A percentile compares a stretch with the other conserved stretches of the same genome.
phyloP scores from a whole-genome alignment of 2,797 vertebrate genomes.

The Fistularia commersonii region DNA sequence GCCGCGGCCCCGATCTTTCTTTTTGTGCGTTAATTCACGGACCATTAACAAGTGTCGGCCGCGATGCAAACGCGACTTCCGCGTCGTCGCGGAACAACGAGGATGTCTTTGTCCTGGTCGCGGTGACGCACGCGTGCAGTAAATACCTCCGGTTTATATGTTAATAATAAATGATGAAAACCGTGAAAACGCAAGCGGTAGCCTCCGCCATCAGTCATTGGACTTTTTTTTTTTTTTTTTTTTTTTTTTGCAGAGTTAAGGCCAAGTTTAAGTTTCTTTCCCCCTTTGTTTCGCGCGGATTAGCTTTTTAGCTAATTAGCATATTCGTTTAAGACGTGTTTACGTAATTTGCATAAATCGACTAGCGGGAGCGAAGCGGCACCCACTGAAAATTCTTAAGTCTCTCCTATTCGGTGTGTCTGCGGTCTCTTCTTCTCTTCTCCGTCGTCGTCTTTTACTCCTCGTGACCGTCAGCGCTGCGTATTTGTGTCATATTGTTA shows the following conservation, averaged over 20 bases:
- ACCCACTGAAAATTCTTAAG: not conserved
- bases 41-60: too few relatives aligned
- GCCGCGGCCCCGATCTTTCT: not conserved
- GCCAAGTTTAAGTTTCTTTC: constrained; percentile 8
- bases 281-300: constrained; percentile 14
- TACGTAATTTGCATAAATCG: constrained; percentile 39
- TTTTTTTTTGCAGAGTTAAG: too few relatives aligned
- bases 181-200: too few relatives aligned
- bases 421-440: not conserved
- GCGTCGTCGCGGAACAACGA: too few relatives aligned
- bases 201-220: too few relatives aligned
- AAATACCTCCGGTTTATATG: too few relatives aligned
- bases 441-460: constrained; percentile 19
- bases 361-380: constrained; percentile 22
- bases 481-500: constrained; percentile 41
- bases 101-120: too few relatives aligned
- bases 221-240: too few relatives aligned
- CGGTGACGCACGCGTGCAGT: too few relatives aligned
- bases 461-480: constrained; percentile 5
- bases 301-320: constrained; percentile 31
- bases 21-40: too few relatives aligned
- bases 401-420: not conserved
- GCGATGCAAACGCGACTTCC: too few relatives aligned
- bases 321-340: constrained; percentile 40
- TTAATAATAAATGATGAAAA: too few relatives aligned